Evolutionary conservation across 2,888 invertebrate species (phyloP).

Genomic region (Caenorhabditis sinica): DNA sequence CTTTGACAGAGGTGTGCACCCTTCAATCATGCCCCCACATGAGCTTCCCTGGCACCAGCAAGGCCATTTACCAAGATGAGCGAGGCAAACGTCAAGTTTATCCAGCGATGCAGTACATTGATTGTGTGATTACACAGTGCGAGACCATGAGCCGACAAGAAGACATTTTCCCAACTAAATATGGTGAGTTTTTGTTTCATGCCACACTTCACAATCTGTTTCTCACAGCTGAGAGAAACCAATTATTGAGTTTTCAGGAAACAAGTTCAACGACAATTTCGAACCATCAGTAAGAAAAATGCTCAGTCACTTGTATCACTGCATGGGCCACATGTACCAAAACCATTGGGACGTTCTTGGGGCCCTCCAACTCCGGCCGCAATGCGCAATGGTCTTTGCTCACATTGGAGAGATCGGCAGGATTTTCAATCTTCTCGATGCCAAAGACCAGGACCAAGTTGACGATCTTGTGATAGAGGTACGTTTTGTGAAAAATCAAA

Average conservation of each 20-base stretch:
- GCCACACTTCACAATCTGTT: neutral
- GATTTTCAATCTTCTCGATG: slow-evolving; percentile 58
- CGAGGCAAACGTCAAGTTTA: slow-evolving; percentile 80
- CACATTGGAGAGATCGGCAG: slow-evolving; percentile 78
- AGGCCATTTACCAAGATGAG: slow-evolving; percentile 81
- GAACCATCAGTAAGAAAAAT: slow-evolving; percentile 76
- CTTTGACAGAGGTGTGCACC: slow-evolving; percentile 98
- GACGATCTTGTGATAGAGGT: slow-evolving; percentile 68
- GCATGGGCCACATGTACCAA: slow-evolving; percentile 81
- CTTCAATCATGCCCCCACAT: slow-evolving; percentile 96
- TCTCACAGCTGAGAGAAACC: neutral
- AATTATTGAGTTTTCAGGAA: slow-evolving; percentile 64
- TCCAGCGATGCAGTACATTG: slow-evolving; percentile 82
- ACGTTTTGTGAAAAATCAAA: too few relatives aligned
- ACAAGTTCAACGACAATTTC: slow-evolving; percentile 77
- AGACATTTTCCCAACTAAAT: slow-evolving; percentile 82
- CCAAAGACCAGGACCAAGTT: slow-evolving; percentile 71
- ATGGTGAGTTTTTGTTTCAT: slow-evolving; percentile 69
- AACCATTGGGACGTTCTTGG: slow-evolving; percentile 82
- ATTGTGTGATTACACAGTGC: slow-evolving; percentile 81
- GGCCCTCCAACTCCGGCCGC: slow-evolving; percentile 79
- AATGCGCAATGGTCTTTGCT: slow-evolving; percentile 79
- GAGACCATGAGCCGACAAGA: slow-evolving; percentile 80
- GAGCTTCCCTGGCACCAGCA: slow-evolving; percentile 90
- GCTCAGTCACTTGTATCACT: slow-evolving; percentile 80